Evolutionary conservation across 1,140 invertebrate genomes (phyloP).

Genomic region (Adelges cooleyi): DNA sequence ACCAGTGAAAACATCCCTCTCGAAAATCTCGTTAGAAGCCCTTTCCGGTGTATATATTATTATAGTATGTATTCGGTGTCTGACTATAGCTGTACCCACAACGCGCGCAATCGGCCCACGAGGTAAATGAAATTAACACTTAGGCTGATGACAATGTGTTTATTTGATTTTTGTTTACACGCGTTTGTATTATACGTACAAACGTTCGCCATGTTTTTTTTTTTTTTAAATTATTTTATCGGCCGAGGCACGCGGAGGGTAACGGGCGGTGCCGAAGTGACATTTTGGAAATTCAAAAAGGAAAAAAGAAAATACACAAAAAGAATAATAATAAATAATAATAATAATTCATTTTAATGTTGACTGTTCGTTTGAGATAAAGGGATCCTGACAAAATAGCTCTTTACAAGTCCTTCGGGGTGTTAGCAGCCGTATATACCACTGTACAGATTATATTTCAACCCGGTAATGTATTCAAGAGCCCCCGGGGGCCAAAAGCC

Average conservation of each 20-base stretch:
- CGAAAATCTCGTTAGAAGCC: neutral
- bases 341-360: constrained; percentile 27
- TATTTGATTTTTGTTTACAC: no score
- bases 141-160: neutral
- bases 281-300: constrained; percentile 23
- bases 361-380: constrained; percentile 25
- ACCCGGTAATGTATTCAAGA: constrained; percentile 26
- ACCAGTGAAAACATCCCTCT: neutral
- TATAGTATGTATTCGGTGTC: neutral
- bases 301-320: constrained; percentile 7
- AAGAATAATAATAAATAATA: constrained; percentile 20
- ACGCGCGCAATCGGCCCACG: no score
- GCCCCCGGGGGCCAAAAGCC: constrained; percentile 27
- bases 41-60: neutral
- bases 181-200: neutral
- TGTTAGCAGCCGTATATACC: constrained; percentile 17
- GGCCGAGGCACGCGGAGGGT: neutral
- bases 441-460: constrained; percentile 24
- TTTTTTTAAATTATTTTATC: neutral
- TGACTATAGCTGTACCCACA: no score
- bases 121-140: neutral
- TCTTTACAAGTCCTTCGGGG: constrained; percentile 27
- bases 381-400: constrained; percentile 27
- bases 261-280: neutral
- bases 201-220: constrained; percentile 13